Evolutionary conservation across 2,888 invertebrate species (phyloP).

Genomic region (Teleiodes luculella): DNA sequence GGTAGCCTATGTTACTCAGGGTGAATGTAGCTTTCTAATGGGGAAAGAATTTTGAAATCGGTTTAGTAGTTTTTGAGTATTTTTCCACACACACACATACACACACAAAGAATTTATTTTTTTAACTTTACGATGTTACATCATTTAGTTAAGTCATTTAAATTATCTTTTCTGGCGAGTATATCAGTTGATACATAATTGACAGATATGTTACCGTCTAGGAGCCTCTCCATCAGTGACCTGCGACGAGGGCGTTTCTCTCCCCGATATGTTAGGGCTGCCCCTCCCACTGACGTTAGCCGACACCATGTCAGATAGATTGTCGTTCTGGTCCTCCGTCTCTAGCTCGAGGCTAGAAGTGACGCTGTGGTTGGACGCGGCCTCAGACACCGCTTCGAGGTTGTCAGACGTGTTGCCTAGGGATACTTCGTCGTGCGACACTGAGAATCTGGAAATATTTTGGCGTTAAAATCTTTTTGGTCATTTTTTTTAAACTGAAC

Average conservation of each 20-base stretch:
- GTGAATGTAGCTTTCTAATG: too few species aligned
- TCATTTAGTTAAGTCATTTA: too few species aligned
- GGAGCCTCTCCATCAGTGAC: constrained; percentile 88
- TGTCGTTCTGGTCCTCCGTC: constrained; percentile 93
- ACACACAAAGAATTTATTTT: too few species aligned
- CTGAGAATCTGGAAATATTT: constrained; percentile 84
- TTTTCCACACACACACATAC: too few species aligned
- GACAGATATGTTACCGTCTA: constrained; percentile 62
- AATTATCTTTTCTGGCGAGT: too few species aligned
- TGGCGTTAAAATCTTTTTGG: too few species aligned
- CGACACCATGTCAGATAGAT: constrained; percentile 96
- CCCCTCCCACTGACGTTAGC: constrained; percentile 96
- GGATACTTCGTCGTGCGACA: constrained; percentile 94
- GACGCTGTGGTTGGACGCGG: constrained; percentile 96
- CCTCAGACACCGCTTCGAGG: constrained; percentile 96
- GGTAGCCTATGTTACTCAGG: too few species aligned
- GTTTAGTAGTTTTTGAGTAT: too few species aligned
- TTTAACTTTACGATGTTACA: too few species aligned
- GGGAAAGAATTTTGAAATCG: too few species aligned
- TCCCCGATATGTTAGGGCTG: constrained; percentile 96
- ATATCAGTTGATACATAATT: too few species aligned
- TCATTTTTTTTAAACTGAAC: too few species aligned
- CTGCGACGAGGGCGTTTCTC: constrained; percentile 97
- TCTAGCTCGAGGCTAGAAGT: constrained; percentile 93
- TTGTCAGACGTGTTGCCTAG: constrained; percentile 95